Percentiles rank a stretch among this genome's conserved stretches.
Evolutionary conservation across 2,888 invertebrate genomes (phyloP).

Genomic region (Cheilosia variabilis): DNA sequence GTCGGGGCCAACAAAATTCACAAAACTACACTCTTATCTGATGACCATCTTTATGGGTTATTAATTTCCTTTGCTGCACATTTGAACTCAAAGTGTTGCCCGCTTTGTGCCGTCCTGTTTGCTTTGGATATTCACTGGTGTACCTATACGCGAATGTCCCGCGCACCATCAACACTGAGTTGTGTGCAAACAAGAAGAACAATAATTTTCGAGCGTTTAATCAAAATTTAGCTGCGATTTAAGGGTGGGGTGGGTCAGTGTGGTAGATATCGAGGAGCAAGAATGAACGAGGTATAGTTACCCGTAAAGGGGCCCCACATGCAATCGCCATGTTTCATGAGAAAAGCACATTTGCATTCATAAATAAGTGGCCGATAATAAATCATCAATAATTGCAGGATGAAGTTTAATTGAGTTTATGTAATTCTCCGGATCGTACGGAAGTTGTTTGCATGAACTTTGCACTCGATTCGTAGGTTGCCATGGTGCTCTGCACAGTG

Average conservation of each 20-base stretch:
- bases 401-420: slow-evolving; percentile 76
- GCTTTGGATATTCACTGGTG: slow-evolving; percentile 7
- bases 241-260: slow-evolving; percentile 23
- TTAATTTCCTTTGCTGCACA: slow-evolving; percentile 67
- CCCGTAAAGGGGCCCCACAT: slow-evolving; percentile 54
- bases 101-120: slow-evolving; percentile 63
- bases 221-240: slow-evolving; percentile 73
- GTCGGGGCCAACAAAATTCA: slow-evolving; percentile 50
- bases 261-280: slow-evolving; percentile 24
- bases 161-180: background rate
- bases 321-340: slow-evolving; percentile 73
- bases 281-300: slow-evolving; percentile 31
- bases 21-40: slow-evolving; percentile 47
- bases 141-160: slow-evolving; percentile 1
- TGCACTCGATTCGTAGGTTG: slow-evolving; percentile 47
- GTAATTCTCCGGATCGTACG: slow-evolving; percentile 75
- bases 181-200: slow-evolving; percentile 46
- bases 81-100: slow-evolving; percentile 58
- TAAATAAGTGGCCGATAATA: slow-evolving; percentile 75
- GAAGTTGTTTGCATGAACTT: slow-evolving; percentile 75
- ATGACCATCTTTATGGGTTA: slow-evolving; percentile 69
- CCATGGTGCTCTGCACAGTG: background rate
- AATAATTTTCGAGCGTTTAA: slow-evolving; percentile 66
- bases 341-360: slow-evolving; percentile 75
- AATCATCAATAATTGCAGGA: slow-evolving; percentile 75